Evolutionary conservation across 2,888 invertebrate genomes (phyloP).

Genomic region (Alloplasta piceator): DNA sequence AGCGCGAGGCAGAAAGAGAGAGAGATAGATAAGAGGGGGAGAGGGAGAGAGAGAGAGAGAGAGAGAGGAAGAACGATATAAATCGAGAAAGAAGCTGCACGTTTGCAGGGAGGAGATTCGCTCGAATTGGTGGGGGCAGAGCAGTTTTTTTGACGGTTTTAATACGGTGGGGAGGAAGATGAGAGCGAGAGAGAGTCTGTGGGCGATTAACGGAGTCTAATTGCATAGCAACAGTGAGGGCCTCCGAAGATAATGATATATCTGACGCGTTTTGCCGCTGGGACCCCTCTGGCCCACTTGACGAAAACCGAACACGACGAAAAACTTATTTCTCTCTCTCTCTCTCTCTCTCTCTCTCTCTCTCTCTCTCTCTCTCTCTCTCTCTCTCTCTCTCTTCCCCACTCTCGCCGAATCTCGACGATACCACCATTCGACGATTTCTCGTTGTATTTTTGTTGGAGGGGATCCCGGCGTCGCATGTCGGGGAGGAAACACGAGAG

Average conservation of each 20-base stretch:
- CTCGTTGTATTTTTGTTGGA: not conserved
- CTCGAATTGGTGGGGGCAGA: constrained; percentile 29
- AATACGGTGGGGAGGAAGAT: constrained; percentile 41
- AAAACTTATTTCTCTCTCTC: constrained; percentile 18
- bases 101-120: constrained; percentile 14
- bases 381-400: constrained; percentile 4
- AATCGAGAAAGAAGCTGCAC: constrained; percentile 2
- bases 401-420: not conserved
- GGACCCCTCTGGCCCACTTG: constrained; percentile 77
- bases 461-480: not conserved
- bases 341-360: not conserved
- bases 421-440: constrained; percentile 2
- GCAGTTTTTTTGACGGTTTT: constrained; percentile 35
- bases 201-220: constrained; percentile 81
- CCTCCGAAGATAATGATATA: constrained; percentile 80
- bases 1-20: not conserved
- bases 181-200: constrained; percentile 66
- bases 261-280: constrained; percentile 77
- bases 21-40: not conserved
- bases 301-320: constrained; percentile 65
- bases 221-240: constrained; percentile 82
- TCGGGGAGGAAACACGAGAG: not conserved
- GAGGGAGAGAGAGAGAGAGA: constrained; percentile 11
- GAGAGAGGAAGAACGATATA: not conserved
- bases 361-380: constrained; percentile 28